These are phyloP conservation scores for Leptobrachium leishanense DNA, from an alignment of 2,113 vertebrate genomes.

Conservation along the genomic window DNA sequence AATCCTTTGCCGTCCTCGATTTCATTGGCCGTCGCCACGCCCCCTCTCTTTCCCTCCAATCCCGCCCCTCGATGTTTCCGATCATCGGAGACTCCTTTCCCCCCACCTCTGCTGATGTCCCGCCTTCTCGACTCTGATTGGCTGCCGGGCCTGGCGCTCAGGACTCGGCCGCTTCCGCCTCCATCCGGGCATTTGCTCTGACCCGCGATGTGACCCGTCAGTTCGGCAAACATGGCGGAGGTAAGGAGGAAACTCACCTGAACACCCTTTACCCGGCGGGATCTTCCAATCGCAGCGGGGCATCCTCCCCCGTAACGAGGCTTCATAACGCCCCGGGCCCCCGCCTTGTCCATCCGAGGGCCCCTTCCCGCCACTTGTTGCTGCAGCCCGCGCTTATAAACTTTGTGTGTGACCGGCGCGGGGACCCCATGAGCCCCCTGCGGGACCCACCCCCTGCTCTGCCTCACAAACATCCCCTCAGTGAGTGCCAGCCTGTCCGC, in stretches of 20 bases:
- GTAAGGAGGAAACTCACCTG: slow-evolving; percentile 69
- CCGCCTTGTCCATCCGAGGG: background rate
- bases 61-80: background rate
- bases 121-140: slow-evolving; percentile 13
- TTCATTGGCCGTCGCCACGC: background rate
- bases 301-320: background rate
- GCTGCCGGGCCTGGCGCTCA: slow-evolving; percentile 19
- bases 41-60: background rate
- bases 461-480: no score
- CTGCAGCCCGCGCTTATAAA: slow-evolving; percentile 3
- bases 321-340: background rate
- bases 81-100: slow-evolving; percentile 8
- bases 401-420: background rate
- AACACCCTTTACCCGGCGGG: slow-evolving; percentile 55
- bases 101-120: background rate
- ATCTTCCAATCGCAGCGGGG: background rate
- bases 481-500: no score
- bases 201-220: slow-evolving; percentile 67
- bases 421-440: no score
- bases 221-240: slow-evolving; percentile 76
- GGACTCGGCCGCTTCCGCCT: slow-evolving; percentile 8
- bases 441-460: no score
- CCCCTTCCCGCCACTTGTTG: slow-evolving; percentile 26
- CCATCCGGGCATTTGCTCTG: slow-evolving; percentile 65
- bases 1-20: background rate